Conservation (phyloP, 1,140 invertebrate species). For the Drosophila tropicalis region DNA sequence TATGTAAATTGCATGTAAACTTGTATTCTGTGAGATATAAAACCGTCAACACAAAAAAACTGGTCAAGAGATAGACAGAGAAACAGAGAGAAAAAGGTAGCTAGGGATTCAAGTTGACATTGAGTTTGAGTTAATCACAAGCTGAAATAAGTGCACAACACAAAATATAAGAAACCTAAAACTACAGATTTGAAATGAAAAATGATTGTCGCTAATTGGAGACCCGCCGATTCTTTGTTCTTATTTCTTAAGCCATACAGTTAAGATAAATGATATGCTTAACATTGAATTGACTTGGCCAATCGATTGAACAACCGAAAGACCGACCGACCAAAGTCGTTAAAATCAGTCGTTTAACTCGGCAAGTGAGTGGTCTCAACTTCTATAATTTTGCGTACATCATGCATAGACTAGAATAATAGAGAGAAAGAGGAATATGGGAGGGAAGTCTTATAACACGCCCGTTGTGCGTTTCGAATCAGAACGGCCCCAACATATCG, state of each 20-base stretch:
- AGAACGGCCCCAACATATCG: constrained; percentile 26
- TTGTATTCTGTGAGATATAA: constrained; percentile 53
- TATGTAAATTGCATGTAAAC: constrained; percentile 31
- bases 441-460: background rate
- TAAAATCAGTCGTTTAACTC: constrained; percentile 66
- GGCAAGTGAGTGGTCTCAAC: background rate
- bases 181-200: constrained; percentile 43
- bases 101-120: constrained; percentile 45
- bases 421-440: background rate
- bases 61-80: constrained; percentile 24
- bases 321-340: constrained; percentile 49
- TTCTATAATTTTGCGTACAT: constrained; percentile 20
- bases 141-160: constrained; percentile 36
- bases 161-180: constrained; percentile 13
- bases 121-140: constrained; percentile 54
- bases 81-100: background rate
- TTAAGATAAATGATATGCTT: constrained; percentile 69
- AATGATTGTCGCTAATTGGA: constrained; percentile 76
- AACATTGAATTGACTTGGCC: constrained; percentile 43
- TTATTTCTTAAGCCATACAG: constrained; percentile 21
- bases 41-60: constrained; percentile 22
- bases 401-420: constrained; percentile 13
- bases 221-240: constrained; percentile 39
- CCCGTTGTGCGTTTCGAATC: constrained; percentile 62
- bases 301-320: constrained; percentile 23